A percentile compares a stretch with the other conserved stretches of the same genome.
Conservation (phyloP, 30 jellyfish, hydroid and myxozoan genomes). For the Hydractinia echinata region DNA sequence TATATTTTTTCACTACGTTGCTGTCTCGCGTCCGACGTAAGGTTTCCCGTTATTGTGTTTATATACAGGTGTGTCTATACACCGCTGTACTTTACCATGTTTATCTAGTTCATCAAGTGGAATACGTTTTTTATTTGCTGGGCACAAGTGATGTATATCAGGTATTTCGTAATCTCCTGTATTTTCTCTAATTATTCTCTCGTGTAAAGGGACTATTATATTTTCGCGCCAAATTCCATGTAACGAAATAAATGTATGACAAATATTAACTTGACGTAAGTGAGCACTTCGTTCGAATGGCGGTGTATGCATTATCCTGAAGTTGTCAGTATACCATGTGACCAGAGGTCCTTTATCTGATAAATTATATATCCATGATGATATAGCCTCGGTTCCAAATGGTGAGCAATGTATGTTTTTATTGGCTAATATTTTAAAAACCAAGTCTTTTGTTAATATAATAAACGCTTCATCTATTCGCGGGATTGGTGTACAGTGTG, state of each 20-base stretch:
- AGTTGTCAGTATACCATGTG: conserved; percentile 2
- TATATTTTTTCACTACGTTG: too few species aligned
- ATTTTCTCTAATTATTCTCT: background rate
- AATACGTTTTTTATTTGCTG: background rate
- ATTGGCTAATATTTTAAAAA: background rate
- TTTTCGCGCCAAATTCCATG: background rate
- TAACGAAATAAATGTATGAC: background rate
- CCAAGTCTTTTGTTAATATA: background rate
- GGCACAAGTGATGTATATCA: background rate
- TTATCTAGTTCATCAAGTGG: background rate
- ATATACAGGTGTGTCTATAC: background rate
- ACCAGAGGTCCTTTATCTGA: background rate
- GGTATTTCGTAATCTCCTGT: background rate
- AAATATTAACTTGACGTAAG: background rate
- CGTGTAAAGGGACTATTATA: background rate
- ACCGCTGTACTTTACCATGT: background rate
- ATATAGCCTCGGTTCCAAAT: conserved; percentile 1
- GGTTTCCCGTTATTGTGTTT: background rate
- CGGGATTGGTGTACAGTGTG: background rate
- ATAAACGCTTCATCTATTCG: background rate
- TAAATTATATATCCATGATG: background rate
- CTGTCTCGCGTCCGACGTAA: background rate
- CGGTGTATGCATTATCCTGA: background rate
- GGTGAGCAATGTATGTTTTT: background rate
- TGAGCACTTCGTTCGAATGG: background rate